These are phyloP conservation scores for Dermatemys mawii DNA, from an alignment of 2,113 vertebrate species.

Conservation along the genomic window DNA sequence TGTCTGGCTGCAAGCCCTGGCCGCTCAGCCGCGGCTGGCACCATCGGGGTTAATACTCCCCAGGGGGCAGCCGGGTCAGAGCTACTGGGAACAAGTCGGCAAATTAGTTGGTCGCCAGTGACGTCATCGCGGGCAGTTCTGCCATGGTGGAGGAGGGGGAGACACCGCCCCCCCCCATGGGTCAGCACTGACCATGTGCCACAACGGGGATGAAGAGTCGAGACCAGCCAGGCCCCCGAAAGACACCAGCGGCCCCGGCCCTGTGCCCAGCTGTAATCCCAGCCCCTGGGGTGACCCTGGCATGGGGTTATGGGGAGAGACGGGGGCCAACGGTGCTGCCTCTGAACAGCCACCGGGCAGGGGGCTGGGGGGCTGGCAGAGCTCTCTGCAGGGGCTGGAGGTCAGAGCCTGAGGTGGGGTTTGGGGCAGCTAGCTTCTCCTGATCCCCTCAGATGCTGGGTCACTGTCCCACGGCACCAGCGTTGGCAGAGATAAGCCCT, in stretches of 20 bases:
- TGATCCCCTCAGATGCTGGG: too few species aligned
- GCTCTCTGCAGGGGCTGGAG: too few species aligned
- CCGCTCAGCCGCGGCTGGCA: neutral
- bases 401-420: neutral
- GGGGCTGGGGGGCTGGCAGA: neutral
- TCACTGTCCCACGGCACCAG: neutral
- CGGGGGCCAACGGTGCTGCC: too few species aligned
- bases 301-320: too few species aligned
- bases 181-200: neutral
- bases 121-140: neutral
- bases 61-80: neutral
- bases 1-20: neutral
- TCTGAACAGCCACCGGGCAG: too few species aligned
- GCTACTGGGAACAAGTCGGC: neutral
- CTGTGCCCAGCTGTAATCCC: neutral
- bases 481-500: too few species aligned
- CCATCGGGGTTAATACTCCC: neutral
- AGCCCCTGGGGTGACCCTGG: neutral
- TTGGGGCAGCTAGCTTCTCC: neutral
- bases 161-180: neutral
- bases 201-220: neutral
- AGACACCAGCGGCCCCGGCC: neutral
- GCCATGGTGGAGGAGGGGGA: rapidly evolving
- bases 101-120: neutral
- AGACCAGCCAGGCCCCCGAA: neutral